These are phyloP conservation scores for Cyclopterus lumpus DNA, from an alignment of 2,797 vertebrate species.

Conservation along the genomic window DNA sequence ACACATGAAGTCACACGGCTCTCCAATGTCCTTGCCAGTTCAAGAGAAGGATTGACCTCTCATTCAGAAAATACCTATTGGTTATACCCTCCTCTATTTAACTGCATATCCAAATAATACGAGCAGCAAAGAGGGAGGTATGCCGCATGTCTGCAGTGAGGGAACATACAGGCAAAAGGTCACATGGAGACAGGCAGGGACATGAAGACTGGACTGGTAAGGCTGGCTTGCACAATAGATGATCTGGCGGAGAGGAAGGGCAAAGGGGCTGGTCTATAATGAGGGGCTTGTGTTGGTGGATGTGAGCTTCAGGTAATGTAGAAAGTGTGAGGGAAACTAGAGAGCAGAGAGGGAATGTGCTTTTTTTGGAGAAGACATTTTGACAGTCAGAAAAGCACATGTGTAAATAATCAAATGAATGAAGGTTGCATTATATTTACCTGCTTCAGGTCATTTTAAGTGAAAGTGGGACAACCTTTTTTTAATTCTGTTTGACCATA, in stretches of 20 bases:
- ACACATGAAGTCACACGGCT: not conserved
- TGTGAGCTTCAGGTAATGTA: not conserved
- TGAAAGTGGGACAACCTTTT: slow-evolving; percentile 3
- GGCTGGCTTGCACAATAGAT: not conserved
- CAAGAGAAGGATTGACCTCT: not conserved
- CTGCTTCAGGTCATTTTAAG: not conserved
- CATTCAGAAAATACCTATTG: not conserved
- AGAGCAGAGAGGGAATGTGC: not conserved
- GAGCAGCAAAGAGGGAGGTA: not conserved
- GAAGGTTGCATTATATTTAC: not conserved
- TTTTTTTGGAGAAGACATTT: not conserved
- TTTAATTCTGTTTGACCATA: not conserved
- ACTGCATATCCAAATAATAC: not conserved
- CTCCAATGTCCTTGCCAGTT: not conserved
- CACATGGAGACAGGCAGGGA: not conserved
- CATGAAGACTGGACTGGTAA: not conserved
- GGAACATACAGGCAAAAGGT: not conserved
- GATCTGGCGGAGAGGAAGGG: not conserved
- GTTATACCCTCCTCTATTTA: not conserved
- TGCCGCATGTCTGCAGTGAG: not conserved
- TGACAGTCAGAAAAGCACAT: not conserved
- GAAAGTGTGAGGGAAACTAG: not conserved
- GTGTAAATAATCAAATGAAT: not conserved
- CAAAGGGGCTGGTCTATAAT: not conserved
- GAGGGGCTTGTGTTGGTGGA: not conserved